Evolutionary conservation across 2,797 vertebrate species (phyloP), one percentile per base, ranked within the genome.

Genomic region (Malurus splendens): DNA sequence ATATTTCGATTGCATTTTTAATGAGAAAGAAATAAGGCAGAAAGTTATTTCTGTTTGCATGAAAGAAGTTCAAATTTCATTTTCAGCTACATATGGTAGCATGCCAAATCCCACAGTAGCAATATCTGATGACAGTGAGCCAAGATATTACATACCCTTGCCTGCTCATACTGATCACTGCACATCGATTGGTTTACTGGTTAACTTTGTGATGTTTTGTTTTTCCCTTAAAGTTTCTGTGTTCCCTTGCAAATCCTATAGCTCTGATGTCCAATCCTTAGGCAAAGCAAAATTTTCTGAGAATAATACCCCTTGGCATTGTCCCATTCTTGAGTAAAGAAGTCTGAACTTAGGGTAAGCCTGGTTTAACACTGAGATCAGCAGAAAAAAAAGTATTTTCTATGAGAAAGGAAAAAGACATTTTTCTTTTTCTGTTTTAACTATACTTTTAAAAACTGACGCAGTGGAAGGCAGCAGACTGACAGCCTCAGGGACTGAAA

Each of bases 61-160:
- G 56, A 88, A 84, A 79, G 68, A 92, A 87, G 73, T 71, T 73
- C 70, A 66, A 39, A 90, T 88, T 88, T 82, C 42, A 65, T 80
- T 65, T 83, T 90, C 67, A 89, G 82, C 74, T 95, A 68, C 85
- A 86, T 92, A 72, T 65, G 83, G 73, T 86, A 95, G 84, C 57
- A 71, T 3, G 54, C 51, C 27, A 80, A 52, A 76, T 92, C 91
- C 90, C 84, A 91, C 59, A 86, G 78, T n/a, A 92, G 90, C 70
- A 79, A 33, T 36, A 89, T 92, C 32, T 65, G n/a, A 60, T 22
- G 71, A 80, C 4, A 79, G 70, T 4, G 54, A 86, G 68, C 27
- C 61, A 91, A 90, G 94, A 72, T 17, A 64, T 82, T 80, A 75
- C 9, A 78, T 10, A 50, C 18, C 72, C 65, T 93, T 90, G 74